Percentiles rank a stretch among this genome's conserved stretches.
phyloP scores from a whole-genome alignment of 1,140 invertebrate species.

The Metaphire vulgaris region DNA sequence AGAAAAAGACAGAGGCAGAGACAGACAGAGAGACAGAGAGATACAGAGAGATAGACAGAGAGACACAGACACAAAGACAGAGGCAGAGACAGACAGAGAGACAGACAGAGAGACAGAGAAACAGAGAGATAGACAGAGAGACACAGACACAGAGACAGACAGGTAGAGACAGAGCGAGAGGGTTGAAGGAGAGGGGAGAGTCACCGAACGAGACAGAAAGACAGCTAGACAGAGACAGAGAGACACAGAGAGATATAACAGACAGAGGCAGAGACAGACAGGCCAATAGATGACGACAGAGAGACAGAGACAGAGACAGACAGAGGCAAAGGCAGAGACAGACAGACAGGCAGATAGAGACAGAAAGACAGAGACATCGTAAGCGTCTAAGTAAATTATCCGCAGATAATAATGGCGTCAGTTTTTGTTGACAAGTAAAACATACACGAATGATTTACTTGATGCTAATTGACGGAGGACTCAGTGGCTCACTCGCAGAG shows the following conservation, averaged over 20 bases:
- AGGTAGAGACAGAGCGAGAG: not conserved
- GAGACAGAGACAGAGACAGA: not conserved
- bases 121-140: slow-evolving; percentile 26
- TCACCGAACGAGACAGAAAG: not conserved
- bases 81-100: slow-evolving; percentile 18
- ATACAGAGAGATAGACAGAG: slow-evolving; percentile 26
- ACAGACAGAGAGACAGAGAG: slow-evolving; percentile 28
- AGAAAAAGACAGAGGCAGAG: slow-evolving; percentile 26
- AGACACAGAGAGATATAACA: not conserved
- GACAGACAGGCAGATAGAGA: not conserved
- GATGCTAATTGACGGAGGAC: no score
- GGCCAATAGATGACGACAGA: not conserved
- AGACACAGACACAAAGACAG: slow-evolving; percentile 26
- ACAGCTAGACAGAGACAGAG: not conserved
- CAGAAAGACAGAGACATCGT: not conserved
- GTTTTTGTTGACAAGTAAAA: no score
- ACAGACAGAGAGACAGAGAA: slow-evolving; percentile 25
- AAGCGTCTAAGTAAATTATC: no score
- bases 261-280: not conserved
- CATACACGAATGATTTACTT: no score
- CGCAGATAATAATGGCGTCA: no score
- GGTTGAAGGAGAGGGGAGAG: not conserved
- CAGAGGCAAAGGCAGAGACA: not conserved
- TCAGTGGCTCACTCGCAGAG: no score
- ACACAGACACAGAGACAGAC: slow-evolving; percentile 7